phyloP scores from a whole-genome alignment of 1,140 invertebrate species.

The Diploscapter pachys region DNA sequence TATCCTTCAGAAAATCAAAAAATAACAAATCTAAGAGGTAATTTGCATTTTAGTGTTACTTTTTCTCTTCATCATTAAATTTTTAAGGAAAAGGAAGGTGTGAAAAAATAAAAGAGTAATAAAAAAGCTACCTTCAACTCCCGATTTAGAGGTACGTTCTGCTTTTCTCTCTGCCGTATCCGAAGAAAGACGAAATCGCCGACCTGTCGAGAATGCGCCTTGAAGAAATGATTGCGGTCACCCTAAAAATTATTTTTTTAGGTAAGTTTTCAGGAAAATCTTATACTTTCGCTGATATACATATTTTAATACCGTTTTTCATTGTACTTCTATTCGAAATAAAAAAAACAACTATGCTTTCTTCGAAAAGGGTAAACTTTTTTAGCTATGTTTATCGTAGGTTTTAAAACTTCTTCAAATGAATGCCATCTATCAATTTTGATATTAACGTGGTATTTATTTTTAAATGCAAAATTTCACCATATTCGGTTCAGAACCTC shows the following conservation, averaged over 20 bases:
- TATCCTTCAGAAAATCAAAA: too few relatives aligned
- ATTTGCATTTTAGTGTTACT: too few relatives aligned
- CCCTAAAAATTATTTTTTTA: conserved; percentile 14
- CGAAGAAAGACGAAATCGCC: conserved; percentile 42
- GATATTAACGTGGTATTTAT: too few relatives aligned
- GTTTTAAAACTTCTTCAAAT: conserved; percentile 6
- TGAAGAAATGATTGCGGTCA: conserved; percentile 34
- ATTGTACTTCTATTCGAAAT: conserved; percentile 8
- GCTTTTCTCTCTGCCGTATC: conserved; percentile 26
- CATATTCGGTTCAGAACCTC: too few relatives aligned
- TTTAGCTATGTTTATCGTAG: conserved; percentile 4
- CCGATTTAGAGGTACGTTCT: conserved; percentile 33
- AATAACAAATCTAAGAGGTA: too few relatives aligned
- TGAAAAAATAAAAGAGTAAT: neutral
- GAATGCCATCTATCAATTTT: neutral
- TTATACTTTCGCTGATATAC: neutral
- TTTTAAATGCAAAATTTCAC: too few relatives aligned
- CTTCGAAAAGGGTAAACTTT: conserved; percentile 14
- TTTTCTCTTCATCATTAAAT: too few relatives aligned
- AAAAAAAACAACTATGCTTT: conserved; percentile 2
- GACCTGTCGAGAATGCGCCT: conserved; percentile 28
- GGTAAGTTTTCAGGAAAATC: too few relatives aligned
- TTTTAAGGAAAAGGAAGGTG: neutral
- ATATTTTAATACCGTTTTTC: neutral
- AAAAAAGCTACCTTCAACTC: conserved; percentile 37